Evolutionary conservation across 2,113 vertebrate genomes (phyloP).

Genomic region (Antennarius striatus): DNA sequence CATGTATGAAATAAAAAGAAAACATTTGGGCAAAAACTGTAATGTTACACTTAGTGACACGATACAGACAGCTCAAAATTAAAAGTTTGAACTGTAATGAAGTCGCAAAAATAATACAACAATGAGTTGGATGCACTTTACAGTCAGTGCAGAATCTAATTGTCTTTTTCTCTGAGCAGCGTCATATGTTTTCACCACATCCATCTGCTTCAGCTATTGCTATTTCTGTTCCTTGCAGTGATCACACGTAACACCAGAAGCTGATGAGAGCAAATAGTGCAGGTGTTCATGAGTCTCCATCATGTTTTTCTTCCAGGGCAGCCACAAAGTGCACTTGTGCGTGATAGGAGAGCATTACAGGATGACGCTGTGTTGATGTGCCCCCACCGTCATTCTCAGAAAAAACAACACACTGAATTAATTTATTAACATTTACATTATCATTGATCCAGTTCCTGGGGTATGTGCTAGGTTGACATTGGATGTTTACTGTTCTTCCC

Average conservation of each 20-base stretch:
- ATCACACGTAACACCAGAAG: slow-evolving; percentile 1
- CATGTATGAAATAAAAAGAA: neutral
- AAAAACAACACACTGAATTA: neutral
- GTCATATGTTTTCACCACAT: neutral
- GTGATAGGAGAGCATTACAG: neutral
- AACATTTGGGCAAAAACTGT: no score
- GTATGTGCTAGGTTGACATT: no score
- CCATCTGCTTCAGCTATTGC: neutral
- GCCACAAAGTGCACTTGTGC: slow-evolving; percentile 30
- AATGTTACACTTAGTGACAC: no score
- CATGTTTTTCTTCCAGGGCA: neutral
- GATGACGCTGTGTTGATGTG: no score
- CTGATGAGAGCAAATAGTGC: neutral
- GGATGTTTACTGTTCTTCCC: no score
- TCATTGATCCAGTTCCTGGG: no score
- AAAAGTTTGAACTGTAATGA: neutral
- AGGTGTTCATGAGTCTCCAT: neutral
- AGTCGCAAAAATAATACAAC: neutral
- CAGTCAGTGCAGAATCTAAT: slow-evolving; percentile 4
- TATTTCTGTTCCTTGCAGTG: neutral
- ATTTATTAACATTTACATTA: neutral
- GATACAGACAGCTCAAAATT: neutral
- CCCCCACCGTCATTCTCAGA: no score
- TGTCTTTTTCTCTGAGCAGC: neutral
- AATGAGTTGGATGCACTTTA: no score